Base-by-base conservation (phyloP, 2,113 vertebrate genomes). In the Monopterus albus region DNA sequence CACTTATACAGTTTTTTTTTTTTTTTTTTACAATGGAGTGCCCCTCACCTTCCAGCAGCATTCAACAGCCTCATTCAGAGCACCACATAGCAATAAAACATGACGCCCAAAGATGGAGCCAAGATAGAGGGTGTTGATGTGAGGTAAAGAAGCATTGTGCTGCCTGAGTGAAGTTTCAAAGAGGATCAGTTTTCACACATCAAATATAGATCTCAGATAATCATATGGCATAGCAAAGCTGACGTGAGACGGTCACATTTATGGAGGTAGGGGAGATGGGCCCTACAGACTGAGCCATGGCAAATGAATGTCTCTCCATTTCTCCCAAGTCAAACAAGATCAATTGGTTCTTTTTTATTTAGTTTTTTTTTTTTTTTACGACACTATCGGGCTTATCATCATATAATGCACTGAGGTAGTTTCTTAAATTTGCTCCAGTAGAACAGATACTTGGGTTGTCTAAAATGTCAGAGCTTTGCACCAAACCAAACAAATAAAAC, bases 181-280 rank as follows among this genome's bases (percentile, higher is more conserved):
- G 88, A 52, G 73, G 84, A 88, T 89, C 84, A 9, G 74, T 83
- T 90, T 87, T 82, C 85, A 89, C 86, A 86, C 85, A 78, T 89
- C 86, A 91, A 90, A 91, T 89, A 85, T 89, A 90, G 86, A 91
- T 86, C 83, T 87, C 84, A 77, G 87, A 90, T 90, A 89, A 90
- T 88, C 82, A 76, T 80, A 82, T 75, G 75, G 75, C 79, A 62
- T 73, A 84, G 76, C 85, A 45, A 65, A 82, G 64, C 84, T 79
- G 82, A 81, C 60, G 78, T 28, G 68, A 87, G 59, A 82, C 51
- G 13, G 49, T 46, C 62, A 66, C 67, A 58, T 84, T 82, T 87
- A 77, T 17, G 45, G 52, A 43, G 57, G 66, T 63, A 58, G 49
- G 55, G 75, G 25, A 68, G 70, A 68, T 11, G 20, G 57, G 64